Conservation (phyloP, 2,113 vertebrate species). For the Heptranchias perlo region DNA sequence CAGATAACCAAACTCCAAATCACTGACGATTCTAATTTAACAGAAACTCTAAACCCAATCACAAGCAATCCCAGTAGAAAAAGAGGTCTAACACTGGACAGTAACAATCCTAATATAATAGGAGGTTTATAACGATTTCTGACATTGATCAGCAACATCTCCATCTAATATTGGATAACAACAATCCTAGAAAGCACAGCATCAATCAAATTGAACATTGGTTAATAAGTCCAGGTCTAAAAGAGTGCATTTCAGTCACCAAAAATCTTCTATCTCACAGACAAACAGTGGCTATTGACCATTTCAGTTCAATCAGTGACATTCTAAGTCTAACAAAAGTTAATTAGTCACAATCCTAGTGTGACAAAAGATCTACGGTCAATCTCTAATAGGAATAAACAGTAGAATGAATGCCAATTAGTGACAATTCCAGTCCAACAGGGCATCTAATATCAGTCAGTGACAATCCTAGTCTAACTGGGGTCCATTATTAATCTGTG, state of each 20-base stretch:
- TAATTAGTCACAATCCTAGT: not conserved
- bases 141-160: no score
- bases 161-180: not conserved
- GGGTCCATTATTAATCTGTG: not conserved
- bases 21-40: not conserved
- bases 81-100: no score
- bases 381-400: not conserved
- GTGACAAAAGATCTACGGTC: not conserved
- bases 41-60: not conserved
- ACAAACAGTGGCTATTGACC: not conserved
- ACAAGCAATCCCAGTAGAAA: not conserved
- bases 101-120: not conserved
- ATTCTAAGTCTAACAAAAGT: not conserved
- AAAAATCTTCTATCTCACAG: not conserved
- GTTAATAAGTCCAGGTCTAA: not conserved
- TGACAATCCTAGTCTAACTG: not conserved
- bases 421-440: not conserved
- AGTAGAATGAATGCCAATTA: not conserved
- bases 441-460: not conserved
- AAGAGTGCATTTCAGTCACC: not conserved
- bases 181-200: not conserved
- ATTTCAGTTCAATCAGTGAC: not conserved
- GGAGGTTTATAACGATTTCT: not conserved
- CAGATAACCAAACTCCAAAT: not conserved
- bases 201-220: not conserved